A percentile compares a stretch with the other conserved stretches of the same genome.
These are phyloP conservation scores for Helicorthomorpha holstii DNA, from an alignment of 1,140 invertebrate species.

Conservation along the genomic window DNA sequence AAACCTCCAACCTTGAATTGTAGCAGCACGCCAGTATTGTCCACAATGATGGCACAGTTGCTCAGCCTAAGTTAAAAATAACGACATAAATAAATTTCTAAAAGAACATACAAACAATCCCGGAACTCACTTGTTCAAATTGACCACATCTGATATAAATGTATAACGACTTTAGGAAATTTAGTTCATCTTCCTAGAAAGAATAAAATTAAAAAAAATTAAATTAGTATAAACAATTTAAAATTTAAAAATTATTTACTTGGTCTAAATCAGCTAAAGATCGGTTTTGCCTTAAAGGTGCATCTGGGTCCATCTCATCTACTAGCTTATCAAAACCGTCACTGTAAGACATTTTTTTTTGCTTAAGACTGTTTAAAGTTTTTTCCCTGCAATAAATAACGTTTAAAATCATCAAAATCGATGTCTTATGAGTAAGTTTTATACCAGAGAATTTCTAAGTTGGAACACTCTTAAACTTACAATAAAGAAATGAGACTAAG, in stretches of 20 bases:
- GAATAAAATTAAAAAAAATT: background rate
- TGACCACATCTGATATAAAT: constrained; percentile 66
- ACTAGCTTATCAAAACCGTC: constrained; percentile 40
- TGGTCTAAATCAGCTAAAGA: constrained; percentile 71
- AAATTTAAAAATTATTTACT: constrained; percentile 21
- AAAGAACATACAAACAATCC: background rate
- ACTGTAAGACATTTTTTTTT: constrained; percentile 32
- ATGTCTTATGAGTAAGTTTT: background rate
- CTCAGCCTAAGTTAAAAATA: constrained; percentile 55
- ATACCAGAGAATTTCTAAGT: background rate
- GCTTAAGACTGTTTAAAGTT: constrained; percentile 62
- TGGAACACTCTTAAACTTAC: too few relatives aligned
- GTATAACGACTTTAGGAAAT: constrained; percentile 50
- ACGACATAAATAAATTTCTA: background rate
- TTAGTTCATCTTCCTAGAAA: constrained; percentile 54
- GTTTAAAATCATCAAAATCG: constrained; percentile 5
- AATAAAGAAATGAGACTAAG: too few relatives aligned
- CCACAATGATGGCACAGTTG: constrained; percentile 64
- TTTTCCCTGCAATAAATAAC: constrained; percentile 42
- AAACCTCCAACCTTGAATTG: constrained; percentile 73
- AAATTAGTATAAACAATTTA: background rate
- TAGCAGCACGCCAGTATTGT: constrained; percentile 74
- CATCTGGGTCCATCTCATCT: constrained; percentile 79
- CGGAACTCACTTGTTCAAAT: constrained; percentile 39
- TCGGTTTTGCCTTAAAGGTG: constrained; percentile 51